Evolutionary conservation across 2,797 vertebrate genomes (phyloP), one percentile per base, ranked within the genome.

Genomic region (Melopsittacus undulatus): DNA sequence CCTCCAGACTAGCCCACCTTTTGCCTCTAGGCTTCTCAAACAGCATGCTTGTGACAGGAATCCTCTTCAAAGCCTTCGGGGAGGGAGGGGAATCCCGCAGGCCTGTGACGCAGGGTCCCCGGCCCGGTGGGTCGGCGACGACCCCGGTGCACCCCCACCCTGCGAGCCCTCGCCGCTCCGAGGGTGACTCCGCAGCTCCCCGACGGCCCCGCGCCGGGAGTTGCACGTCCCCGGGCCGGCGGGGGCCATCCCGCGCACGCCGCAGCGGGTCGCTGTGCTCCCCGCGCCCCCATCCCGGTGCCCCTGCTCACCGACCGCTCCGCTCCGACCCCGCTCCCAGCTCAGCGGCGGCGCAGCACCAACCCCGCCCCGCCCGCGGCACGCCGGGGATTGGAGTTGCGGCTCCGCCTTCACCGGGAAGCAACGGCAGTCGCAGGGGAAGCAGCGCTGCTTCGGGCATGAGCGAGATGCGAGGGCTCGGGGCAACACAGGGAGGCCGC

Each of bases 281-380:
- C 74, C 46, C 52, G 34, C 26, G 18, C 59, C 13, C 75, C 69
- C 6, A 5, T 62, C n/a, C 68, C 54, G 19, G 36, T 13, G 17
- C 22, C 52, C 61, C 54, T 69, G 80, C 89, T 91, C 82, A 91
- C 89, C 82, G 20, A 9, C 26, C 3, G 32, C 48, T 85, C 36
- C 32, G 36, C 30, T 13, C 48, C 43, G 11, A 36, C 29, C 22
- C 49, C 68, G 20, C 46, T 38, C 19, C 67, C 67, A 18, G n/a
- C 20, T 11, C 34, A 2, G 61, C 34, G 19, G 81, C 61, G 36
- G 46, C 52, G 74, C 75, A 27, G 27, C 48, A 14, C 27, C 62
- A 42, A 42, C 89, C 56, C 89, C 89, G 83, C 89, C 89, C 89
- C 80, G 49, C 69, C 83, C 76, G 76, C 83, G 81, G 83, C 89